Conservation (phyloP, 92 coral and sea anemone genomes). For the Micromussa lordhowensis region DNA sequence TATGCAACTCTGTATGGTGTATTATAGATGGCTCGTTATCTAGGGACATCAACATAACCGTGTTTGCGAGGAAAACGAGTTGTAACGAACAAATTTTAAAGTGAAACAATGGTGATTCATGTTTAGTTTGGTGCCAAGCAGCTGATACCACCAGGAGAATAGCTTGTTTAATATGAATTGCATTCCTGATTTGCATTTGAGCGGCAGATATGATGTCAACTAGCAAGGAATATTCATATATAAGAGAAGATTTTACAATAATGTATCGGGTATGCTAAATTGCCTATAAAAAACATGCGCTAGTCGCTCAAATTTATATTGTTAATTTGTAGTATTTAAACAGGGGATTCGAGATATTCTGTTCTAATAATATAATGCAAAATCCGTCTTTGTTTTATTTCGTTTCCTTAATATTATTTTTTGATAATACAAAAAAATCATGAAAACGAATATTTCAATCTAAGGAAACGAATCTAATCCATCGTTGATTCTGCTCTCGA, state of each 20-base stretch:
- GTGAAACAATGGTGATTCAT: neutral
- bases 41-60: neutral
- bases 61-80: neutral
- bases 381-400: neutral
- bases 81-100: neutral
- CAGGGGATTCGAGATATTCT: neutral
- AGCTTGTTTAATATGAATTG: neutral
- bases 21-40: slow-evolving; percentile 6
- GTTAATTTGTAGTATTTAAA: neutral
- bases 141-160: slow-evolving; percentile 12
- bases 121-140: slow-evolving; percentile 12
- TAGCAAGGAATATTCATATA: neutral
- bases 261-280: too few species aligned
- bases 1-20: neutral
- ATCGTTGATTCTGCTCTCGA: neutral
- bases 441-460: neutral
- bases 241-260: too few species aligned
- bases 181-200: slow-evolving; percentile 12
- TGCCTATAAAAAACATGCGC: too few species aligned
- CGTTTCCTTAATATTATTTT: neutral
- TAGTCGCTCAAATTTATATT: neutral
- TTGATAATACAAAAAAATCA: neutral
- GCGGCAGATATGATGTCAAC: neutral
- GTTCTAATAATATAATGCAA: neutral
- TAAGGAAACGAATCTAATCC: neutral